phyloP scores from a whole-genome alignment of 2,113 vertebrate species.

The Poecile atricapillus region DNA sequence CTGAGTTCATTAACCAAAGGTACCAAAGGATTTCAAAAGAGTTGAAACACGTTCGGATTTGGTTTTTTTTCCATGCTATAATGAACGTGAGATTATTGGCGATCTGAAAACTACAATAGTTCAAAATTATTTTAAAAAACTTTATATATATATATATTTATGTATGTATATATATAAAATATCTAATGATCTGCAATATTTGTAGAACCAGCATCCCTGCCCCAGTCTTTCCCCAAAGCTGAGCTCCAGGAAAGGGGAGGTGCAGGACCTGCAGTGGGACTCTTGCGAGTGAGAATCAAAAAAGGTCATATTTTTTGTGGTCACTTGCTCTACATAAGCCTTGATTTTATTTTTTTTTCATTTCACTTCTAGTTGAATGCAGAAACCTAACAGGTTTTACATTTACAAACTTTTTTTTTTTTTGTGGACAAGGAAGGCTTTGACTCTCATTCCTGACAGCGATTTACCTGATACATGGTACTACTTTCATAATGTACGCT shows the following conservation, averaged over 20 bases:
- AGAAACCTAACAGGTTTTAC: slow-evolving; percentile 54
- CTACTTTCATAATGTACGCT: slow-evolving; percentile 74
- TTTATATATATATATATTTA: slow-evolving; percentile 43
- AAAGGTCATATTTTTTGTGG: not conserved
- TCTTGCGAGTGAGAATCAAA: slow-evolving; percentile 42
- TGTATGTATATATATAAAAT: slow-evolving; percentile 59
- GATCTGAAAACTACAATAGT: slow-evolving; percentile 61
- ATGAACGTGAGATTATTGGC: slow-evolving; percentile 46
- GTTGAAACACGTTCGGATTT: not conserved
- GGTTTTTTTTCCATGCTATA: slow-evolving; percentile 1
- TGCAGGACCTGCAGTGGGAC: not conserved
- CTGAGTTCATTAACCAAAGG: slow-evolving; percentile 56
- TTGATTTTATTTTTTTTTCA: slow-evolving; percentile 8
- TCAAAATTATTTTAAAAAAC: slow-evolving; percentile 57
- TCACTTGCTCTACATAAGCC: slow-evolving; percentile 50
- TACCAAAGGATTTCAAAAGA: slow-evolving; percentile 63
- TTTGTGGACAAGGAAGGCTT: slow-evolving; percentile 67
- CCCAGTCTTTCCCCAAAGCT: not conserved
- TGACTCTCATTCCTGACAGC: slow-evolving; percentile 75
- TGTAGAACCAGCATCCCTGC: slow-evolving; percentile 25
- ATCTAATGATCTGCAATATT: slow-evolving; percentile 46
- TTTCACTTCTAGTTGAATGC: slow-evolving; percentile 42
- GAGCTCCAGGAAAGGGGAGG: not conserved
- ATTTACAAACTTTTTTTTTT: slow-evolving; percentile 36
- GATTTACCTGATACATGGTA: slow-evolving; percentile 74